These are phyloP conservation scores for Papilio machaon DNA, from an alignment of 1,140 invertebrate genomes.

Conservation along the genomic window DNA sequence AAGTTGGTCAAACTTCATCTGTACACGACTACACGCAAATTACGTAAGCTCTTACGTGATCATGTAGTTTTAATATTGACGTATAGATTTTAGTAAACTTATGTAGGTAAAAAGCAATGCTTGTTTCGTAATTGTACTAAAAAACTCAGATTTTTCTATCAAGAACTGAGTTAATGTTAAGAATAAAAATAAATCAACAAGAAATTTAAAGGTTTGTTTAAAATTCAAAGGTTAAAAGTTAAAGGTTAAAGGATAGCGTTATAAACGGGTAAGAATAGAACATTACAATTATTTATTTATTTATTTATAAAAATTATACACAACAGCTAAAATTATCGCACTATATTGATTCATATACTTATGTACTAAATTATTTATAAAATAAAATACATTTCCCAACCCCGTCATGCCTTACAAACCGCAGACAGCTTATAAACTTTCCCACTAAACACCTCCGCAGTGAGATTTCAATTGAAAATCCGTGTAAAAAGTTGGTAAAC, in stretches of 20 bases:
- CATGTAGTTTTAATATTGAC: constrained; percentile 5
- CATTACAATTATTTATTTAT: too few species aligned
- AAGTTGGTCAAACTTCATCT: constrained; percentile 22
- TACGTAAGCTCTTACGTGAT: constrained; percentile 4
- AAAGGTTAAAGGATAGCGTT: too few species aligned
- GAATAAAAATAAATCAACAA: too few species aligned
- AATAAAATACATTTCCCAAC: background rate
- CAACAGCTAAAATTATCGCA: too few species aligned
- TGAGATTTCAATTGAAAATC: constrained; percentile 36
- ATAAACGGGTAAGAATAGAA: too few species aligned
- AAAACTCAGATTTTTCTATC: too few species aligned
- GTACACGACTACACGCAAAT: constrained; percentile 13
- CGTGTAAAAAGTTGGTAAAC: constrained; percentile 31
- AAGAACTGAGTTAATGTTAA: too few species aligned
- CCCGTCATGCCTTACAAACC: background rate
- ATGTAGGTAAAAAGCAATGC: background rate
- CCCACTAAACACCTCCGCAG: constrained; percentile 21
- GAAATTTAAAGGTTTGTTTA: too few species aligned
- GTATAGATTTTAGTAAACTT: background rate
- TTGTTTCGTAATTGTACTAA: background rate
- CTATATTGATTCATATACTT: background rate
- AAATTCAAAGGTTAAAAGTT: too few species aligned
- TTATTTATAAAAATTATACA: too few species aligned
- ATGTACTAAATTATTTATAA: background rate
- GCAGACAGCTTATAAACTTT: constrained; percentile 7